Conservation (phyloP, 2,113 vertebrate genomes). For the Uria lomvia region DNA sequence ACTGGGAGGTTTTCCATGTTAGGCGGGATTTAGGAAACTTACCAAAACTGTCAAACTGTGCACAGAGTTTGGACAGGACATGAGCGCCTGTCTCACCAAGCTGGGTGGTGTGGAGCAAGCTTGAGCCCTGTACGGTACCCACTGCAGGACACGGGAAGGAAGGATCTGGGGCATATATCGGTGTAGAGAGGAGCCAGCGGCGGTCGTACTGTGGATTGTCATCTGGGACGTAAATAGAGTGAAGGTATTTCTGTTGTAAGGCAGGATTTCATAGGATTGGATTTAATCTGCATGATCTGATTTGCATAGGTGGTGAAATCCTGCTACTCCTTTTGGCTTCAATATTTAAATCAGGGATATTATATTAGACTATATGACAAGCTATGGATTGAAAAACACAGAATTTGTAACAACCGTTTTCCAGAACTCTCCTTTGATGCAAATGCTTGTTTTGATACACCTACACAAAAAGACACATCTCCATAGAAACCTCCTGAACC, state of each 20-base stretch:
- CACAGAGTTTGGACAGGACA: not conserved
- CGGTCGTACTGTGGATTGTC: not conserved
- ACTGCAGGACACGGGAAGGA: not conserved
- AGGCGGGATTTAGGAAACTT: not conserved
- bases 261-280: not conserved
- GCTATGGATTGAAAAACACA: not conserved
- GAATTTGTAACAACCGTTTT: not conserved
- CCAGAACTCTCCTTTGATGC: not conserved
- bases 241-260: not conserved
- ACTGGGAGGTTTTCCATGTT: not conserved
- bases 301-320: conserved; percentile 27
- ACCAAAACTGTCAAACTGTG: not conserved
- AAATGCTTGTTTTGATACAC: conserved; percentile 49
- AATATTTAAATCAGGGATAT: not conserved
- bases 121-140: fast-evolving
- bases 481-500: conserved; percentile 50
- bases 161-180: not conserved
- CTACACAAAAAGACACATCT: conserved; percentile 22
- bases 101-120: fast-evolving
- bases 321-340: not conserved
- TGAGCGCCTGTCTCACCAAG: fast-evolving
- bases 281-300: conserved; percentile 23
- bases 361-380: not conserved
- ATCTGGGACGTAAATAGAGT: not conserved
- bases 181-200: not conserved